Evolutionary conservation across 2,113 vertebrate species (phyloP), one percentile per base, ranked within the genome.

Genomic region (Rousettus leschenaultii): DNA sequence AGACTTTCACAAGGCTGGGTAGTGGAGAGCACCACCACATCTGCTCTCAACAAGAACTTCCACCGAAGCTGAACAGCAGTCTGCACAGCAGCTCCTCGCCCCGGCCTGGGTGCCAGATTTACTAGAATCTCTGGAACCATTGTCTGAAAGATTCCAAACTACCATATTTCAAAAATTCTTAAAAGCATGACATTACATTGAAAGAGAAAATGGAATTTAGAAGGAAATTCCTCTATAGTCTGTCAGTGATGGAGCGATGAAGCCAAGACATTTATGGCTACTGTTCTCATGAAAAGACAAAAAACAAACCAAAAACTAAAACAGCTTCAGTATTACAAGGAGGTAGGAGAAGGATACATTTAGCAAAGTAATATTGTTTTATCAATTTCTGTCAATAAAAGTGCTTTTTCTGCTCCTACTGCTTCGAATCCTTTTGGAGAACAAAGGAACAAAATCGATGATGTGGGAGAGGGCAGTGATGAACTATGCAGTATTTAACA

Each of bases 81-180:
- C 48, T 68, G 14, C 30, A 70, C 0, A 63, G 65, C 0, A 45
- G 6, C 15, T 71, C 26, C 70, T 38, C 16, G 13, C 15, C 71
- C 33, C 40, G 26, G 5, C 6, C 45, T 45, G 1, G 9, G 12
- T 3, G 22, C 40, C 45, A 55, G 38, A 51, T 43, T 65, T 66
- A 83, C 33, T 3, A 38, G 14, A 75, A 63, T 59, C 55, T 89
- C 77, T 70, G 28, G 0, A 89, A 68, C 2, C 51, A 87, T 53
- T 84, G 88, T 94, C 65, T 66, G 12, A 78, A 95, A 57, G 48
- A 95, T 73, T 70, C 73, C 66, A 83, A 88, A 84, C 16, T 65
- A 75, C 19, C 63, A 3, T 86, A 95, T 28, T 92, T 95, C 38
- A 79, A 94, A 94, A 94, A 57, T 35, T 59, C 63, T 87, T 68